Conservation (phyloP, 1,140 invertebrate genomes). For the Pogonomyrmex californicus region DNA sequence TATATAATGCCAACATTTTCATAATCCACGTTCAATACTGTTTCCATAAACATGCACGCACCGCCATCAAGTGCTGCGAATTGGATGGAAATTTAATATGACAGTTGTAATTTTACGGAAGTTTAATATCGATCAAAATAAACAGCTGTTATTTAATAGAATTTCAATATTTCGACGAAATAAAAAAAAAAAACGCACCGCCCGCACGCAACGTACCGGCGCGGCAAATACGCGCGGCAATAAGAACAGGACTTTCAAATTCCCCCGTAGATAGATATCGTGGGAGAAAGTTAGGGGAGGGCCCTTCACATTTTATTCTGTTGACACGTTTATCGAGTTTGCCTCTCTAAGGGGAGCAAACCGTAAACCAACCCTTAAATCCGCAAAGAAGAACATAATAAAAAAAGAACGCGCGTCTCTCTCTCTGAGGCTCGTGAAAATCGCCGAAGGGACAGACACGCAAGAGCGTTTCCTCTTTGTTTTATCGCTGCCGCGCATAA, state of each 20-base stretch:
- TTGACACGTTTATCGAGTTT: neutral
- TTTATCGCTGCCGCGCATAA: slow-evolving; percentile 7
- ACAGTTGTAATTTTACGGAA: slow-evolving; percentile 12
- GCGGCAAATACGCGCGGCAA: no score
- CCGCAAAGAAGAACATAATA: neutral
- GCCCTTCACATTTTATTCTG: slow-evolving; percentile 1
- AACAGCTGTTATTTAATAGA: slow-evolving; percentile 21
- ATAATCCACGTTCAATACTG: neutral
- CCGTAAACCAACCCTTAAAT: slow-evolving; percentile 19
- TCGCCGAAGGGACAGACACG: neutral
- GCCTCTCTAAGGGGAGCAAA: neutral
- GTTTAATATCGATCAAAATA: slow-evolving; percentile 41
- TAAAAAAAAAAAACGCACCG: neutral
- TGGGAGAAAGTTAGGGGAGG: neutral
- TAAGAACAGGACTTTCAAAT: neutral
- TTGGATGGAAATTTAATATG: slow-evolving; percentile 40
- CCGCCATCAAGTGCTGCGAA: neutral
- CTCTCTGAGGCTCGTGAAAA: neutral
- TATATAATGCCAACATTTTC: neutral
- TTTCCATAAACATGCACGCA: neutral
- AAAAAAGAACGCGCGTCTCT: neutral
- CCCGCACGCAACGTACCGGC: no score
- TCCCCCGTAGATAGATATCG: neutral
- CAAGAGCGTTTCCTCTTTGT: neutral
- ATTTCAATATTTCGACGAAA: slow-evolving; percentile 36